Base-by-base conservation (phyloP, 2,888 invertebrate genomes). In the Drosophila siamana region DNA sequence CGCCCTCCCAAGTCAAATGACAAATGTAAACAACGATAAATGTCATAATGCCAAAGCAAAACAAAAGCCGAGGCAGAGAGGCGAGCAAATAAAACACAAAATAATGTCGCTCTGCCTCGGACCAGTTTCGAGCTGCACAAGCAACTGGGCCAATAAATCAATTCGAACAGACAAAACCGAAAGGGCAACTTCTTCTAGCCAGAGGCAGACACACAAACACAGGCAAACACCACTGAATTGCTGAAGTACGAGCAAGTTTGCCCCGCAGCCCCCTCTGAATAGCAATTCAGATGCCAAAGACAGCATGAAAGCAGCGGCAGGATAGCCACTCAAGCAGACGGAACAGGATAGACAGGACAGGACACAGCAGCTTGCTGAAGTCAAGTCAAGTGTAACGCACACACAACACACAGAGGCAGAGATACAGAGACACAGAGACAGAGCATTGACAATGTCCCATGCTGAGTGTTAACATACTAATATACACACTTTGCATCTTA, bases 401-500 rank as follows among this genome's bases (percentile, higher is more conserved):
- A 56, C 43, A 24, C 44, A 30, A 30, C 30, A 30, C 30, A 30
- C 33, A 33, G 9, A 11, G 28, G 4, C 26, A 6, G 6, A 26
- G 33, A n/a, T n/a, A n/a, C 33, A n/a, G 33, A 6, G 26, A 33
- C 11, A n/a, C 11, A 33, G 26, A n/a, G n/a, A n/a, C 26, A 2
- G 26, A 4, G 36, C 56, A 69, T 44, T 61, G 80, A 80, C 72
- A 69, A 60, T 54, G 55, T 36, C 50, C 41, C 47, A 44, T 69
- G 64, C 44, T n/a, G 78, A 82, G 83, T 87, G 86, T 85, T 83
- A 83, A 84, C 88, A 84, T 75, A 85, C 82, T 85, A 86, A 82
- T 87, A 84, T 78, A 87, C 86, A 83, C 78, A 88, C 85, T 86
- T 88, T 86, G 88, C 82, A 86, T 88, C 82, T 76, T 86, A 86